Conservation (phyloP, 2,113 vertebrate genomes). For the Onychostruthus taczanowskii region DNA sequence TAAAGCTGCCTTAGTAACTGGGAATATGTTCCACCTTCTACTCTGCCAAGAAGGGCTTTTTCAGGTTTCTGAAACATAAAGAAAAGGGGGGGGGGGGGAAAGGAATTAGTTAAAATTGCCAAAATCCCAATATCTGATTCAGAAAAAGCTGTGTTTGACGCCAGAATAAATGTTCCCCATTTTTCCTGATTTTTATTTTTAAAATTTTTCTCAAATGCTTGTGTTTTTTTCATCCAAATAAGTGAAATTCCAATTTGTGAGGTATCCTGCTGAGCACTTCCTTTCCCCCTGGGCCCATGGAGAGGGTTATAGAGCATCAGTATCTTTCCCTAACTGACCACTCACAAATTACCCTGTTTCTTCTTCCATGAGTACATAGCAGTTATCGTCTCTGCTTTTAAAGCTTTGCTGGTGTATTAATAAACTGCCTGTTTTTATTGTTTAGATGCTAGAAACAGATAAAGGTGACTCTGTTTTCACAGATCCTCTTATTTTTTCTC, state of each 20-base stretch:
- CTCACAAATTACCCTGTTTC: not conserved
- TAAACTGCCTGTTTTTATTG: rapidly evolving
- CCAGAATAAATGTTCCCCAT: not conserved
- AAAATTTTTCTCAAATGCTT: not conserved
- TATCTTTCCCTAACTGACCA: not conserved
- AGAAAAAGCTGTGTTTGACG: not conserved
- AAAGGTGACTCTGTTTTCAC: not conserved
- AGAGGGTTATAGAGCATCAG: not conserved
- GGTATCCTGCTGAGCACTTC: not conserved
- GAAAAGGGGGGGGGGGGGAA: rapidly evolving
- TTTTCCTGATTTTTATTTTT: not conserved
- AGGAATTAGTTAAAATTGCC: rapidly evolving
- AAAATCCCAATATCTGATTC: not conserved
- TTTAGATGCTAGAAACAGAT: not conserved
- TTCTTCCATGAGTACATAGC: not conserved
- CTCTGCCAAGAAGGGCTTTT: not conserved
- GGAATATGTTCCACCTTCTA: not conserved
- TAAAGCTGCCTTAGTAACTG: not conserved
- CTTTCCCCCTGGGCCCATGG: not conserved
- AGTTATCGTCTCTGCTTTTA: not conserved
- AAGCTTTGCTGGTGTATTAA: not conserved
- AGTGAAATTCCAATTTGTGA: not conserved
- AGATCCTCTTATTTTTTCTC: not conserved
- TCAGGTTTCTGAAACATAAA: not conserved
- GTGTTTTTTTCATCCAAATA: not conserved